Conservation (phyloP, 1,140 invertebrate genomes). For the Calephelis virginiensis region DNA sequence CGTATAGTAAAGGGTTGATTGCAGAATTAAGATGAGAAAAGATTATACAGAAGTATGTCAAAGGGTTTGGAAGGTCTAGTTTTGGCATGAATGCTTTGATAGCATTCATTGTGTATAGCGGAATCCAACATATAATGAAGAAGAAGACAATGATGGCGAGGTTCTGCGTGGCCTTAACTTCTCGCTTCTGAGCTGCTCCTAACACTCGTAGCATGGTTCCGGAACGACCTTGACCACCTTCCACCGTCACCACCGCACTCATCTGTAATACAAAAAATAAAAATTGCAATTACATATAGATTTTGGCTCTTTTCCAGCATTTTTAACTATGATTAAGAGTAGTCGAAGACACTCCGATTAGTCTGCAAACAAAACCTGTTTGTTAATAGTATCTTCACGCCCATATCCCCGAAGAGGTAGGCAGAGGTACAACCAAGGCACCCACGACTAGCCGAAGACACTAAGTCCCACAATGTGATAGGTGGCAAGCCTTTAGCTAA, state of each 20-base stretch:
- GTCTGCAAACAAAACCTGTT: no score
- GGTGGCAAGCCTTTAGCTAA: no score
- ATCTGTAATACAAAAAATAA: conserved; percentile 41
- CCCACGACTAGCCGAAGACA: no score
- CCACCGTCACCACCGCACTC: conserved; percentile 67
- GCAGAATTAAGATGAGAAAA: conserved; percentile 94
- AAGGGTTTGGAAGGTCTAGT: conserved; percentile 82
- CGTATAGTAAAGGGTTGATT: conserved; percentile 92
- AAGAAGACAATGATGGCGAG: conserved; percentile 93
- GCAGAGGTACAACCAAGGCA: no score
- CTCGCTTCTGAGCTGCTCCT: conserved; percentile 88
- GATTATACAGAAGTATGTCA: conserved; percentile 91
- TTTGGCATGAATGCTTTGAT: conserved; percentile 88
- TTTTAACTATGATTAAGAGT: no score
- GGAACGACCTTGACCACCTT: conserved; percentile 54
- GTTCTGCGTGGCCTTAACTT: conserved; percentile 94
- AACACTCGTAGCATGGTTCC: conserved; percentile 88
- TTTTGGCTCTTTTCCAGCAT: neutral
- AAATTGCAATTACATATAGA: neutral
- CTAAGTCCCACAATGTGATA: no score
- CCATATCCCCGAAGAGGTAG: no score
- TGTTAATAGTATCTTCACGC: no score
- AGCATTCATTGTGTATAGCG: conserved; percentile 94
- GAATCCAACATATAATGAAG: conserved; percentile 96
- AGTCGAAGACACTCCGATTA: no score